phyloP scores from a whole-genome alignment of 2,888 invertebrate species.

The Andrena praecox region DNA sequence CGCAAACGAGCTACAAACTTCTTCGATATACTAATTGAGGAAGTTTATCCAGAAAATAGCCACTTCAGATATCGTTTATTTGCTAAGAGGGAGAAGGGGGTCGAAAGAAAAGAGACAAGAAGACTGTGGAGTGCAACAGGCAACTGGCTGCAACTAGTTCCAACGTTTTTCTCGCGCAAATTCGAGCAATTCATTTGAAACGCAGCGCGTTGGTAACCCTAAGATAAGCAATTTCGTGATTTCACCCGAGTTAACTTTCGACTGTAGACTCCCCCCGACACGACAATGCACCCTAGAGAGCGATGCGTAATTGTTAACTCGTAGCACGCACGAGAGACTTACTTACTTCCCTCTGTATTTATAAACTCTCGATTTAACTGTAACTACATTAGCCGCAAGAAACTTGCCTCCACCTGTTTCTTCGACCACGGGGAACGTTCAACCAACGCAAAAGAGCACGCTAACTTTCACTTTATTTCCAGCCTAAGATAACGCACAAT shows the following conservation, averaged over 20 bases:
- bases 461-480: not conserved
- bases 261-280: conserved; percentile 1
- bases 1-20: conserved; percentile 18
- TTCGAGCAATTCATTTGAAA: conserved; percentile 36
- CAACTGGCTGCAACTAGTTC: conserved; percentile 11
- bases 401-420: conserved; percentile 18
- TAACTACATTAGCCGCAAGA: conserved; percentile 17
- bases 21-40: conserved; percentile 30
- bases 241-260: conserved; percentile 32
- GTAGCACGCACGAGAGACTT: conserved; percentile 26
- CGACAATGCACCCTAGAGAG: conserved; percentile 13
- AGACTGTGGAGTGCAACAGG: conserved; percentile 43
- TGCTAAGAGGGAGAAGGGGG: not conserved
- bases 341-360: conserved; percentile 35
- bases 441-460: not conserved
- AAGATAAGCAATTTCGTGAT: conserved; percentile 37
- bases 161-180: conserved; percentile 19
- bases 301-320: conserved; percentile 56
- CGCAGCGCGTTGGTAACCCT: conserved; percentile 8
- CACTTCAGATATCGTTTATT: conserved; percentile 22
- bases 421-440: not conserved
- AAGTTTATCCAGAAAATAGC: conserved; percentile 12
- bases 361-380: conserved; percentile 28
- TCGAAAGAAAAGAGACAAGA: not conserved
- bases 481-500: too few species aligned